Base-by-base conservation (phyloP, 2,888 invertebrate species). In the Athalia cordata region DNA sequence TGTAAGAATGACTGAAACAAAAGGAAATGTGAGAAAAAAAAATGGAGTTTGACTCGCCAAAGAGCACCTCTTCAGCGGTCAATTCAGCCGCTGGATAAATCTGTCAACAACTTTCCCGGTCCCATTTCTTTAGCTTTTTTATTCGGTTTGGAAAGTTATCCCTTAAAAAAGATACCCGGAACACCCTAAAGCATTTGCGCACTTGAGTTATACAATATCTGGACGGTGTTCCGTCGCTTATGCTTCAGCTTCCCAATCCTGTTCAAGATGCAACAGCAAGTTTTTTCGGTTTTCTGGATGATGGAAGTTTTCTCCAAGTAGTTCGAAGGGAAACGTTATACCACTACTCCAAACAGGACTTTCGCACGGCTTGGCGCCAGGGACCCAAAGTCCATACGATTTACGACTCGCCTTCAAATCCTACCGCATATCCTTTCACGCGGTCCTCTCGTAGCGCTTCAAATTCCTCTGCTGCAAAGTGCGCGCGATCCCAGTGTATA, bases 41-140 rank as follows among this genome's bases (percentile, higher is more conserved):
- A 52, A 9, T 68, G 9, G 3, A 49, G n/a, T 49, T 68, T 52
- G 13, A 15, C 50, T 8, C 29, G 29, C 29, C 29, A 29, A 29
- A 29, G 29, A 29, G 29, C 29, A 29, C 29, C 29, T 29, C 29
- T 29, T 29, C 29, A 67, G 43, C 67, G 47, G 49, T 55, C 67
- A 43, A 67, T 49, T 67, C 29, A 6, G 13, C n/a, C 29, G 43
- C 45, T 45, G 13, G 72, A 72, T 72, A 72, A 72, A 72, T 72
- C 72, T 72, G 72, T 72, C 72, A 72, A 59, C 72, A 57, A 59
- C 45, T 45, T 72, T 70, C 13, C 57, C 57, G 29, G 8, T 7
- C 3, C 15, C 55, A 57, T 49, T n/a, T 70, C 70, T 70, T 72
- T 47, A 47, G 45, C 72, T 43, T 72, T 13, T n/a, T 62, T 29